phyloP scores from a whole-genome alignment of 2,797 vertebrate genomes.

The Chelmon rostratus region DNA sequence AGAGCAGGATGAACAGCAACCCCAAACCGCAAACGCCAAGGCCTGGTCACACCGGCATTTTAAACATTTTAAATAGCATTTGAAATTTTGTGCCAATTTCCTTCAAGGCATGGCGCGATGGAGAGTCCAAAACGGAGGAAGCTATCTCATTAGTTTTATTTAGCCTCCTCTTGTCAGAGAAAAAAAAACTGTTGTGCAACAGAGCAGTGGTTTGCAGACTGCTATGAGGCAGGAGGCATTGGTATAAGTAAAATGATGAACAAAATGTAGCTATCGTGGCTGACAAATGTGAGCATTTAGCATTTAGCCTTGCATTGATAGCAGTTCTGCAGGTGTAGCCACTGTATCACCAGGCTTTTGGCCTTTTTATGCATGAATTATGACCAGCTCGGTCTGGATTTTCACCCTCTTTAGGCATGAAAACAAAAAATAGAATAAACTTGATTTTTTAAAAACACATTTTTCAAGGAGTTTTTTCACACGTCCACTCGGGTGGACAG shows the following conservation, averaged over 20 bases:
- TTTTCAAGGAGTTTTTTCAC: too few relatives aligned
- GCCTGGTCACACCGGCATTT: background rate
- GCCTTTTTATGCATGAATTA: too few relatives aligned
- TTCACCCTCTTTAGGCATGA: too few relatives aligned
- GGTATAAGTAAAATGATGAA: background rate
- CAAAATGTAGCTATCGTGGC: background rate
- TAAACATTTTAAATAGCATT: background rate
- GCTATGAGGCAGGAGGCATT: background rate
- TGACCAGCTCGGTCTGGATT: too few relatives aligned
- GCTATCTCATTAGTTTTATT: background rate
- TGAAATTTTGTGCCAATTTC: background rate
- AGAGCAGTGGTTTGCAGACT: background rate
- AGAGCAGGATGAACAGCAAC: background rate
- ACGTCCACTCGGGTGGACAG: too few relatives aligned
- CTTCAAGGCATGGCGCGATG: background rate
- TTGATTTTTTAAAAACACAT: too few relatives aligned
- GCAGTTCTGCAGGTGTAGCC: background rate
- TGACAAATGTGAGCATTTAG: background rate
- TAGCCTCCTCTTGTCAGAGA: background rate
- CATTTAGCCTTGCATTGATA: background rate
- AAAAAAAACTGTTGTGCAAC: background rate
- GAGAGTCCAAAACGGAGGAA: background rate
- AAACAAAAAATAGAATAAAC: too few relatives aligned
- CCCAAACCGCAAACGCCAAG: background rate
- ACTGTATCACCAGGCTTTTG: background rate